Evolutionary conservation across 2,888 invertebrate genomes (phyloP), one percentile per base, ranked within the genome.

Genomic region (Gymnoscelis rufifasciata): DNA sequence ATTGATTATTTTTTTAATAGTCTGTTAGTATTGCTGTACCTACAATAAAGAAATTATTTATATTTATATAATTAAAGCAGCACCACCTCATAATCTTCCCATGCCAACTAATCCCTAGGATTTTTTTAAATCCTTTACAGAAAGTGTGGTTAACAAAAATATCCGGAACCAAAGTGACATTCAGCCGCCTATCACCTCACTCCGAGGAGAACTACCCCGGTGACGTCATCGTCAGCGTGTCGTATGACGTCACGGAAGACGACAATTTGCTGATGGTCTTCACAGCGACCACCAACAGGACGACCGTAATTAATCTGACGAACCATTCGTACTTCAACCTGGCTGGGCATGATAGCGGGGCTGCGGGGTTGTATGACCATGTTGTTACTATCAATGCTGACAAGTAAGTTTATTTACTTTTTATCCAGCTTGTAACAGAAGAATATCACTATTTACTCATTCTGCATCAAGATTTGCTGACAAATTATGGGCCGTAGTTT

Each of bases 291-390:
- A 90, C 93, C 1, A 92, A 92, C 0, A 93, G 93, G 75, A 90
- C 94, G 29, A 97, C 97, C 0, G 93, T 94, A 5, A 90, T 98
- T 33, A 97, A 96, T 75, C 78, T 98, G 54, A 96, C 97, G 7
- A 97, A 96, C 76, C 98, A 98, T 75, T 92, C 95, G 7, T 98
- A 97, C 75, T 97, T 98, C 78, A 98, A 98, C 78, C 83, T 98
- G 50, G 95, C 93, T 24, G 97, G 97, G 0, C 95, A 97, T 82
- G 89, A 83, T 3, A 73, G 90, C 1, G 95, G 94, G 0, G 88
- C 91, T 0, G 74, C 81, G 2, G 93, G 91, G 59, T 57, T 95
- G 5, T 92, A 91, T 61, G 91, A 93, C 30, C 95, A 95, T 66
- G 67, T 81, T 2, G 81, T 95, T 8, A 74, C 83, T 11, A 90